Conservation (phyloP, 2,797 vertebrate species). For the Acipenser oxyrinchus region DNA sequence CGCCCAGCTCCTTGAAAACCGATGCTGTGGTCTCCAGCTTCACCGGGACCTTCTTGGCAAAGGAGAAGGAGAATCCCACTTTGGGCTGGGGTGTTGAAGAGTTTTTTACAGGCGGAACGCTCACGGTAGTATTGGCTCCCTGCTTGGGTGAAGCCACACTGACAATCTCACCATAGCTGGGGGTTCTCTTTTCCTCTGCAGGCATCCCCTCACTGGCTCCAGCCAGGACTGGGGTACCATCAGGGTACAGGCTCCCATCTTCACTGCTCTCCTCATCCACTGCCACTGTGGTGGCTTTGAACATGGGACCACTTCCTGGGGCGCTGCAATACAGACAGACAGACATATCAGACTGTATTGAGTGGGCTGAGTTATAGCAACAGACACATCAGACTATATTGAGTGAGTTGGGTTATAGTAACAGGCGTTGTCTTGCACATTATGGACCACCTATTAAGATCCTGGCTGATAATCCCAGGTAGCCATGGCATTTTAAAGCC, state of each 20-base stretch:
- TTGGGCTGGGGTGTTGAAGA: conserved; percentile 55
- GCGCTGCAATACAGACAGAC: conserved; percentile 55
- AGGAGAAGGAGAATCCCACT: conserved; percentile 92
- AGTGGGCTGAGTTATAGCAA: too few species aligned
- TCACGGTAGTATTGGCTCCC: conserved; percentile 55
- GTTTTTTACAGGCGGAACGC: conserved; percentile 69
- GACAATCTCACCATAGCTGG: conserved; percentile 17
- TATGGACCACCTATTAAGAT: too few species aligned
- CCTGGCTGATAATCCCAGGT: too few species aligned
- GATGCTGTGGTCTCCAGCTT: conserved; percentile 92
- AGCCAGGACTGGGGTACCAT: conserved; percentile 48
- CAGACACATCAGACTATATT: too few species aligned
- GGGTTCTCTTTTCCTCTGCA: conserved; percentile 41
- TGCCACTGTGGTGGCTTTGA: conserved; percentile 86
- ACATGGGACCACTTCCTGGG: conserved; percentile 96
- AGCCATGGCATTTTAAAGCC: too few species aligned
- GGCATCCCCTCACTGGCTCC: conserved; percentile 32
- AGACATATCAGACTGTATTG: neutral
- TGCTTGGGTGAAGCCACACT: conserved; percentile 46
- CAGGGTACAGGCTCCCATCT: conserved; percentile 51
- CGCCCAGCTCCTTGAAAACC: conserved; percentile 82
- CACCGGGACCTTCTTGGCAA: conserved; percentile 90
- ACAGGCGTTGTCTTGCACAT: too few species aligned
- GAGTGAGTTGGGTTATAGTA: too few species aligned
- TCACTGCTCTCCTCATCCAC: conserved; percentile 81